Evolutionary conservation across 2,888 invertebrate genomes (phyloP).

Genomic region (Crossocerus cetratus): DNA sequence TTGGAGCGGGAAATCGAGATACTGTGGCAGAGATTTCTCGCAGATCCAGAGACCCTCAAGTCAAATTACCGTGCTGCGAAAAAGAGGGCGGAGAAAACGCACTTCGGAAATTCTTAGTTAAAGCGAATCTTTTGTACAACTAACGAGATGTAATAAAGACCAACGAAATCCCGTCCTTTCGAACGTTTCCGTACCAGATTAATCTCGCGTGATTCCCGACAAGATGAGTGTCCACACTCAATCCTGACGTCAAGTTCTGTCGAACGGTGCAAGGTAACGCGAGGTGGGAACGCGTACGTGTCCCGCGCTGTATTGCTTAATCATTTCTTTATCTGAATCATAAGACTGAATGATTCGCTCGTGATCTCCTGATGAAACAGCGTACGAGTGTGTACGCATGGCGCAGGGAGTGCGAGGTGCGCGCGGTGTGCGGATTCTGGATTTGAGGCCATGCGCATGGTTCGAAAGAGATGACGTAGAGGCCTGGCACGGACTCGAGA

Average conservation of each 20-base stretch:
- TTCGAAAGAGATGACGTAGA: constrained; percentile 58
- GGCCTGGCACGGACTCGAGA: constrained; percentile 54
- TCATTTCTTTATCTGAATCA: neutral
- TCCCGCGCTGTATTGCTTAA: neutral
- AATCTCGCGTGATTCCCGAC: too few species aligned
- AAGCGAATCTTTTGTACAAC: too few species aligned
- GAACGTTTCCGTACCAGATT: too few species aligned
- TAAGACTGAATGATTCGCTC: constrained; percentile 50
- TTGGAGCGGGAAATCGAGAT: constrained; percentile 66
- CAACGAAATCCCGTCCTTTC: too few species aligned
- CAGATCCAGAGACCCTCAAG: constrained; percentile 59
- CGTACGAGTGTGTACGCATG: constrained; percentile 22
- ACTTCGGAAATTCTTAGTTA: constrained; percentile 25
- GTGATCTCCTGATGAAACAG: constrained; percentile 16
- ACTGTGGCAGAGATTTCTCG: constrained; percentile 73
- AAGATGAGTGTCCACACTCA: too few species aligned
- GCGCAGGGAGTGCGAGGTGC: constrained; percentile 12
- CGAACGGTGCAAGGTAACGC: too few species aligned
- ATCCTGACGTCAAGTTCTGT: too few species aligned
- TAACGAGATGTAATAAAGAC: too few species aligned
- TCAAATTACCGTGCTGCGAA: constrained; percentile 25
- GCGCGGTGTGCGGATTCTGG: constrained; percentile 30
- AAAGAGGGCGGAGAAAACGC: constrained; percentile 29
- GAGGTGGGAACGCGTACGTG: too few species aligned
- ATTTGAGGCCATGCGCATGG: constrained; percentile 22